These are phyloP conservation scores for Diplodus sargus DNA, from an alignment of 2,797 vertebrate genomes.

Conservation along the genomic window DNA sequence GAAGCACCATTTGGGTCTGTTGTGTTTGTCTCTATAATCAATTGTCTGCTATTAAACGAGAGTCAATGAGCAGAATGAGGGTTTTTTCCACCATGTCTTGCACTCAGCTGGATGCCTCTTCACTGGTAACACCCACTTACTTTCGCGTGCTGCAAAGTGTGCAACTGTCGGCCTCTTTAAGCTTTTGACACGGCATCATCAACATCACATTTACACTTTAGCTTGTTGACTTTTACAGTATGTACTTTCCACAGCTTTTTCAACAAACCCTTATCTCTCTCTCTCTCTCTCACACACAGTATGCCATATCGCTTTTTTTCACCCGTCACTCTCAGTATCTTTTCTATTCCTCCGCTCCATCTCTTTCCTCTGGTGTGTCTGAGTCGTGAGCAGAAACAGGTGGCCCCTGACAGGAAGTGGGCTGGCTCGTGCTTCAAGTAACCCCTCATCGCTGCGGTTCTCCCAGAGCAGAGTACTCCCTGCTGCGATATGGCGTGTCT, in stretches of 20 bases:
- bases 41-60: constrained; percentile 9
- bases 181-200: constrained; percentile 46
- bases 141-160: constrained; percentile 24
- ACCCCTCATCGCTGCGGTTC: constrained; percentile 41
- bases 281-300: not conserved
- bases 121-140: constrained; percentile 22
- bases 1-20: not conserved
- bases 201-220: constrained; percentile 36
- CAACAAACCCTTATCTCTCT: constrained; percentile 6
- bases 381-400: constrained; percentile 70
- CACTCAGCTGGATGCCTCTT: constrained; percentile 23
- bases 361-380: constrained; percentile 48
- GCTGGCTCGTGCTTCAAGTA: constrained; percentile 52
- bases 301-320: not conserved
- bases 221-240: constrained; percentile 51
- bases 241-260: constrained; percentile 42
- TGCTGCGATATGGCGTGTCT: constrained; percentile 19
- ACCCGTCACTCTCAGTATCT: not conserved
- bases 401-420: constrained; percentile 68
- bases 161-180: constrained; percentile 68
- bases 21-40: constrained; percentile 1
- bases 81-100: constrained; percentile 17
- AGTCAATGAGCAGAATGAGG: not conserved
- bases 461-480: constrained; percentile 39
- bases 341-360: constrained; percentile 8